phyloP scores from a whole-genome alignment of 2,888 invertebrate species.

The Drosophila incognita region DNA sequence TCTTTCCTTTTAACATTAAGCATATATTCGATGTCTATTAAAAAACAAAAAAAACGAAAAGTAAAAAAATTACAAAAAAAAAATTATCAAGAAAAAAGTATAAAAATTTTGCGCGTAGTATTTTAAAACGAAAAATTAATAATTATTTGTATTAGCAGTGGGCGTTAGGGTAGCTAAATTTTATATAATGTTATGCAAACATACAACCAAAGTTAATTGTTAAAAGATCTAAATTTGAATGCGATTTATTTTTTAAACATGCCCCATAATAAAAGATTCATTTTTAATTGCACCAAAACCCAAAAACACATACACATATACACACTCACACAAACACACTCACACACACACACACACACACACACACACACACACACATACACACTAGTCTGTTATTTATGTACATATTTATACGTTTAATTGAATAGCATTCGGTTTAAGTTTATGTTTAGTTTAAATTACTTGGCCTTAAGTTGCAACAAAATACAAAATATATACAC shows the following conservation, averaged over 20 bases:
- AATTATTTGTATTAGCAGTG: conserved; percentile 52
- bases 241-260: conserved; percentile 45
- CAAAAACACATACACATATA: conserved; percentile 26
- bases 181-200: conserved; percentile 54
- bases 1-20: conserved; percentile 58
- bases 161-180: conserved; percentile 76
- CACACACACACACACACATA: conserved; percentile 44
- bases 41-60: conserved; percentile 25
- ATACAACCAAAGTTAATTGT: conserved; percentile 74
- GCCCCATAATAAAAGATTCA: conserved; percentile 35
- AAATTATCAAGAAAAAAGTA: conserved; percentile 43
- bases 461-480: conserved; percentile 79
- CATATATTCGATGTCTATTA: conserved; percentile 69
- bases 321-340: conserved; percentile 27
- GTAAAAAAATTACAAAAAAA: conserved; percentile 36
- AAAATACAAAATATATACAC: conserved; percentile 45
- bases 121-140: conserved; percentile 31
- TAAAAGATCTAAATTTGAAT: conserved; percentile 56
- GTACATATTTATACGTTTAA: conserved; percentile 68
- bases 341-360: conserved; percentile 56
- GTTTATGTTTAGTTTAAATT: conserved; percentile 73
- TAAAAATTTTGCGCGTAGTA: conserved; percentile 37
- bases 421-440: conserved; percentile 55
- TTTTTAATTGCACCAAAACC: conserved; percentile 49
- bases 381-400: conserved; percentile 81